Evolutionary conservation across 2,797 vertebrate species (phyloP), one percentile per base, ranked within the genome.

Genomic region (Hemitrygon akajei): DNA sequence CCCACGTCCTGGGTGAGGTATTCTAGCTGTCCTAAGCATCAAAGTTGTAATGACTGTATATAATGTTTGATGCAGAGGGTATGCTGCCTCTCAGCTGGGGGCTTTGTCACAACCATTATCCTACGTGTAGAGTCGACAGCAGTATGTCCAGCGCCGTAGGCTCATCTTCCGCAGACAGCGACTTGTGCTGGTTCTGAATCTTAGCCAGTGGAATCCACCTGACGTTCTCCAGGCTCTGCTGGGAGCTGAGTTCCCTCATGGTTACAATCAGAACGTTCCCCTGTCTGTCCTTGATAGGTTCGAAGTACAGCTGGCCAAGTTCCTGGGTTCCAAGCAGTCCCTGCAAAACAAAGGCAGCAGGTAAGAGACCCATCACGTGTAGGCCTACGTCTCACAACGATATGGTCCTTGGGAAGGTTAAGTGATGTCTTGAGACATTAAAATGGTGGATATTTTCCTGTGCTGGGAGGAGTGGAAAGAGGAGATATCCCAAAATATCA

Each of bases 211-310:
- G 97, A 3, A 96, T 97, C 98, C 98, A 99, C 94, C 97, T 97
- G 25, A 98, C 97, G 0, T 97, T 97, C 73, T 98, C 98, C 0
- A 98, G 97, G 30, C 96, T 97, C 81, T 97, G 97, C 94, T 95
- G 96, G 60, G 96, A 94, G 37, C 95, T 97, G 96, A 98, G 97
- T 95, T 98, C 98, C 95, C 97, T 97, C 94, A 98, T 95, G 56
- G 98, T 97, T 94, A 98, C 96, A n/a, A 99, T 96, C 95, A 99
- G 95, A 66, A 97, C 97, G 40, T 98, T 99, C 25, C 98, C 98
- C 9, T 98, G 98, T 94, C 97, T 98, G 96, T 99, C 98, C 95
- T 98, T 98, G 95, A 98, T 96, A 0, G 98, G 98, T 95, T 99
- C 98, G 0, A 97, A 98, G 95, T 98, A 98, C 81, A 98, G 97